Evolutionary conservation across 2,113 vertebrate species (phyloP).

Genomic region (Oreocharis arfaki): DNA sequence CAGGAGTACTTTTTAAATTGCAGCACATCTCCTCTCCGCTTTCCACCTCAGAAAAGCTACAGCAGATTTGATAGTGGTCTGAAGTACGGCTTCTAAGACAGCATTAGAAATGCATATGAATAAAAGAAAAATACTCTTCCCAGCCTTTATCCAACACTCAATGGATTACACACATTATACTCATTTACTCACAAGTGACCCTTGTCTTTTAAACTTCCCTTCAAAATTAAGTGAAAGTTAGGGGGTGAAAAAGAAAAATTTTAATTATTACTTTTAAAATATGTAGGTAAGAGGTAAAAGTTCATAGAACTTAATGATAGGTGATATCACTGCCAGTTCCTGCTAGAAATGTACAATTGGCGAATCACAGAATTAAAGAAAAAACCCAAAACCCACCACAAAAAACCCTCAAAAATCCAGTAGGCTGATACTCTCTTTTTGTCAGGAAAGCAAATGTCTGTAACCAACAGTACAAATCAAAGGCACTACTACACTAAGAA

Average conservation of each 20-base stretch:
- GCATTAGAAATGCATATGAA: conserved; percentile 19
- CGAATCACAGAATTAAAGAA: not conserved
- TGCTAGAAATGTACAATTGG: not conserved
- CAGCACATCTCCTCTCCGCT: not conserved
- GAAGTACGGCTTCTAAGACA: not conserved
- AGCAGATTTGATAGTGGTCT: not conserved
- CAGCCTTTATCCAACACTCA: not conserved
- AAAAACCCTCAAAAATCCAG: not conserved
- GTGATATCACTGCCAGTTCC: not conserved
- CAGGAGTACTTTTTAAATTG: not conserved
- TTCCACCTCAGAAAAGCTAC: not conserved
- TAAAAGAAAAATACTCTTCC: not conserved
- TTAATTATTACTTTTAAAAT: not conserved
- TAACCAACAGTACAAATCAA: not conserved
- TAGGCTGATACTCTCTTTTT: not conserved
- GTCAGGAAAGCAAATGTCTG: not conserved
- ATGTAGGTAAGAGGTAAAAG: not conserved
- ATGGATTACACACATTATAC: not conserved
- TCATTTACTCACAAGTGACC: not conserved
- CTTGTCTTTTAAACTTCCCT: conserved; percentile 23
- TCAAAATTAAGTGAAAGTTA: conserved; percentile 59
- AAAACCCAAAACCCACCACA: not conserved
- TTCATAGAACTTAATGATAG: not conserved
- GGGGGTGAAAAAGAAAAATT: not conserved
- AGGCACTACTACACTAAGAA: not conserved